Evolutionary conservation across 2,888 invertebrate genomes (phyloP), one percentile per base, ranked within the genome.

Genomic region (Meta bourneti): DNA sequence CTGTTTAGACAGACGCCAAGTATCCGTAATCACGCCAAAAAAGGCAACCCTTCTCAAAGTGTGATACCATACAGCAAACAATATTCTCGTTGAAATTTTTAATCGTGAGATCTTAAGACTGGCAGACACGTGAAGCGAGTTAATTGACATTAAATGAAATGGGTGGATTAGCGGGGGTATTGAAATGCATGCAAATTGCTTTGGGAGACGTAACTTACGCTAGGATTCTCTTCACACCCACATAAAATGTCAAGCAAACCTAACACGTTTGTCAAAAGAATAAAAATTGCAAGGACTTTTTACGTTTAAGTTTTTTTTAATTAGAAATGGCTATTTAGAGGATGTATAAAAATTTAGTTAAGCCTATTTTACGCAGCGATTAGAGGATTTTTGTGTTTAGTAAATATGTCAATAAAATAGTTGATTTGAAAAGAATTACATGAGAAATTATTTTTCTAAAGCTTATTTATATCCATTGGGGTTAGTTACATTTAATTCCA

Each of bases 111-210:
- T 61, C 81, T 81, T 89, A 84, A 75, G 74, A 69, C 51, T 49
- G 49, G 69, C 49, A 52, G 74, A 61, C 69, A 90, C 80, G 74
- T 80, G 85, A 69, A 90, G 54, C 85, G 87, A 78, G 91, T 87
- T 87, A 91, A 91, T 91, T 91, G 91, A 81, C 87, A 91, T 87
- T 87, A 78, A 91, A 91, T 91, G 91, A 86, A 83, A 91, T 70
- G 80, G 82, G 87, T 54, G 87, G 87, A 91, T 91, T 91, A 91
- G 74, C 54, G 70, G 16, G 16, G 72, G 83, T 72, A 51, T 34
- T 82, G 81, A 79, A 74, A 90, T 74, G 90, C 84, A 90, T 85
- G 84, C 80, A 86, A 91, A 91, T 86, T 86, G 79, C 86, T 78
- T 78, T 70, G 54, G 75, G 82, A 69, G 52, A 71, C 19, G 16